Conservation (phyloP, 2,888 invertebrate species). For the Orchesellides sinensis region DNA sequence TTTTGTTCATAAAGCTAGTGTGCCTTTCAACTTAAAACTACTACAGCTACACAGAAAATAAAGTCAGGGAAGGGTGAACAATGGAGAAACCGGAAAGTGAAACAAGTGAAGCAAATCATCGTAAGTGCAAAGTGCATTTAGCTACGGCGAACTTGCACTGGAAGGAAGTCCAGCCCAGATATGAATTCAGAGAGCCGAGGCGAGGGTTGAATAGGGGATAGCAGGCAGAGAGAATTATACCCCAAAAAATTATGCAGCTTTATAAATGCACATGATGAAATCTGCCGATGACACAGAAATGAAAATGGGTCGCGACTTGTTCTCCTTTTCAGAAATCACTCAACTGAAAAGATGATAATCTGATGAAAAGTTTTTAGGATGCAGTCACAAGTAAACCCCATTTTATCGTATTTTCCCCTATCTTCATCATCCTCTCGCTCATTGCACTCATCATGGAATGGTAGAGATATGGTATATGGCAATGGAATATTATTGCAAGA, state of each 20-base stretch:
- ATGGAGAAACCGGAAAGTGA: constrained; percentile 3
- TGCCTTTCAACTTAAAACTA: too few species aligned
- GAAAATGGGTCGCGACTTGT: constrained; percentile 41
- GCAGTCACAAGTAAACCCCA: too few species aligned
- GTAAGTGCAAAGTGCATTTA: neutral
- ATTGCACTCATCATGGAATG: constrained; percentile 12
- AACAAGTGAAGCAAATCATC: constrained; percentile 16
- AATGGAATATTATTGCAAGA: constrained; percentile 19
- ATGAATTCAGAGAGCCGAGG: neutral
- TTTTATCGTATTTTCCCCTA: too few species aligned
- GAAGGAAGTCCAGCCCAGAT: constrained; percentile 16
- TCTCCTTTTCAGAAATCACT: constrained; percentile 31
- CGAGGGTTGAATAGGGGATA: too few species aligned
- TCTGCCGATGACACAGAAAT: constrained; percentile 52
- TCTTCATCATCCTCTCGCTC: too few species aligned
- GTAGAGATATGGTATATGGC: neutral
- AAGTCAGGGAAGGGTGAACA: neutral
- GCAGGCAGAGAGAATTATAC: neutral
- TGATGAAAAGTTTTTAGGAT: constrained; percentile 4
- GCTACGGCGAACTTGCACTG: neutral
- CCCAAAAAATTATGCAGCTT: neutral
- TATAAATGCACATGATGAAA: neutral
- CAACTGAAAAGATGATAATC: constrained; percentile 48
- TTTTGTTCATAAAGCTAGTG: too few species aligned
- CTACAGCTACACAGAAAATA: neutral